Base-by-base conservation (phyloP, 2,888 invertebrate genomes). In the Pachydiplax longipennis region DNA sequence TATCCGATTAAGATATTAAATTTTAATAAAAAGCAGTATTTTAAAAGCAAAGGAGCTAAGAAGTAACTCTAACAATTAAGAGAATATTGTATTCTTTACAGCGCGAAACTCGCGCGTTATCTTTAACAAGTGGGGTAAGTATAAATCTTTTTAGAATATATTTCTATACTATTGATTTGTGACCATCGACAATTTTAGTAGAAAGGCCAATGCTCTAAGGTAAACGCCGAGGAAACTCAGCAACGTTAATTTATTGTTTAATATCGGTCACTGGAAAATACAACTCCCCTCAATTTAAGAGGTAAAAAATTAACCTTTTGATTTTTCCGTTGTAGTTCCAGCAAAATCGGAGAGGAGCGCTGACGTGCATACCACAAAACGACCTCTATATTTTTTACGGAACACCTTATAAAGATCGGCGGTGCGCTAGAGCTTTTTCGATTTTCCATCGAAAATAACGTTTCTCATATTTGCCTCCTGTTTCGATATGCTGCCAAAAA, bases 341-440 rank as follows among this genome's bases (percentile, higher is more conserved):
- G 65, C 58, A 87, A 87, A 87, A 65, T n/a, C 87, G 37, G 61
- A 61, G 87, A n/a, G 87, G 87, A 87, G 87, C 87, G 87, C 87
- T 87, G 87, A 87, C 87, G 87, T 61, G 37, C 61, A 61, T 87
- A 87, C 87, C 87, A 87, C 87, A 87, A 61, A 87, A 87, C 87
- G 87, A 87, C 87, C 87, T 87, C 87, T 87, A 61, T 87, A 65
- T 87, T 87, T 87, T 87, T 87, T 87, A 87, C 61, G 87, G 61
- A 87, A 87, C 87, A 87, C 87, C 87, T 87, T 61, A 87, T 87
- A 87, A 61, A 87, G 87, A 87, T 87, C 87, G 61, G 87, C 65
- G 53, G 37, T 87, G 87, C 87, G 61, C 87, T 87, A 61, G 87
- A 35, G 87, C 65, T 87, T 48, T 65, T 87, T 61, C 65, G 61